Evolutionary conservation across 1,140 invertebrate species (phyloP).

Genomic region (Hypothenemus hampei): DNA sequence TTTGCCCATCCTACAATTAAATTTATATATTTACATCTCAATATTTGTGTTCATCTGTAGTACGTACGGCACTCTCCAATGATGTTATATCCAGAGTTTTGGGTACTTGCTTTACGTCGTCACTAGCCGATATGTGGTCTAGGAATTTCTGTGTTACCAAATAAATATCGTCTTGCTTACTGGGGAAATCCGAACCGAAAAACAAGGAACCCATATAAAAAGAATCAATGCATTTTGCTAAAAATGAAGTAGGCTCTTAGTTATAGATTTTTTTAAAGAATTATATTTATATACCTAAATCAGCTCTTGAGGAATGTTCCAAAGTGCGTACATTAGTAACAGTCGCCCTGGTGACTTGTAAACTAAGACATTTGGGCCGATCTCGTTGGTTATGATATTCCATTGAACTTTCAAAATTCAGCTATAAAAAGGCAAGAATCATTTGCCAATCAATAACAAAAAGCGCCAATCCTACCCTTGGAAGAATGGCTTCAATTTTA

Average conservation of each 20-base stretch:
- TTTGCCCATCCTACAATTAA: constrained; percentile 36
- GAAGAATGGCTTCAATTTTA: constrained; percentile 85
- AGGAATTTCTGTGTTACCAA: constrained; percentile 71
- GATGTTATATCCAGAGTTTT: constrained; percentile 33
- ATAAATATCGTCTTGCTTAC: constrained; percentile 56
- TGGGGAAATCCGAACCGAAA: constrained; percentile 68
- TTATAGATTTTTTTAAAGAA: not conserved
- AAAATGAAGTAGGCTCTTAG: not conserved
- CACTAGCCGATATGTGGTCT: constrained; percentile 59
- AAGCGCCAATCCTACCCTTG: constrained; percentile 59
- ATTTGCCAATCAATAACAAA: not conserved
- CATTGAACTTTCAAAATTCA: constrained; percentile 64
- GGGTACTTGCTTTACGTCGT: constrained; percentile 47
- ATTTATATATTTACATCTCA: too few species aligned
- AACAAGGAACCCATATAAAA: constrained; percentile 71
- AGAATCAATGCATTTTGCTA: constrained; percentile 67
- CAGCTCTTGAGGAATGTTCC: constrained; percentile 62
- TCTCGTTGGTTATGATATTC: constrained; percentile 72
- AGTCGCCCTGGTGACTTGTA: constrained; percentile 74
- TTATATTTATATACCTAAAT: constrained; percentile 43
- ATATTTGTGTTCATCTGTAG: not conserved
- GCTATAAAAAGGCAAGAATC: constrained; percentile 51
- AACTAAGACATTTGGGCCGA: constrained; percentile 71
- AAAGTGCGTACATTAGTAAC: constrained; percentile 73
- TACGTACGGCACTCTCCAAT: constrained; percentile 35